These are phyloP conservation scores for Neomicropteryx cornuta DNA, from an alignment of 1,140 invertebrate species.

Conservation along the genomic window DNA sequence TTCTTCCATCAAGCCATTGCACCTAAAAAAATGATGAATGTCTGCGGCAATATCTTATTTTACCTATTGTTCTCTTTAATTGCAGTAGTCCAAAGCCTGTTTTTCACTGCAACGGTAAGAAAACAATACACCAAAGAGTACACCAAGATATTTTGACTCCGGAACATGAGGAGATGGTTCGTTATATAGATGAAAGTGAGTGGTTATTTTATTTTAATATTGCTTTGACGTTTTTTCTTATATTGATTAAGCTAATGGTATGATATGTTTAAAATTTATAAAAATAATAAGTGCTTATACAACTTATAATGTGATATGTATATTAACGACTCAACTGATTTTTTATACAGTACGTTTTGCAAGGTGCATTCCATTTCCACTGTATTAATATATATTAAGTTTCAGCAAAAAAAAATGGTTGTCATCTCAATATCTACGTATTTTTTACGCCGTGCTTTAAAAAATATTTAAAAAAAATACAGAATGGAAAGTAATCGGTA, in stretches of 20 bases:
- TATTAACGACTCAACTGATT: not conserved
- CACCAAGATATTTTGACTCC: constrained; percentile 55
- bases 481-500: too few species aligned
- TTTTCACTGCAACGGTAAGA: constrained; percentile 60
- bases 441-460: too few species aligned
- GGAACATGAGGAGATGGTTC: constrained; percentile 63
- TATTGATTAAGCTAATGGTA: not conserved
- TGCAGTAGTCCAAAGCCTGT: constrained; percentile 56
- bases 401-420: too few species aligned
- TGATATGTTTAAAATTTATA: not conserved
- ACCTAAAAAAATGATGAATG: not conserved
- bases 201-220: constrained; percentile 12
- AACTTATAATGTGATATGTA: not conserved
- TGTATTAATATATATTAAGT: too few species aligned
- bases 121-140: constrained; percentile 46
- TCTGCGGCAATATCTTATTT: not conserved
- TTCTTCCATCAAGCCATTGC: too few species aligned
- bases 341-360: not conserved
- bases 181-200: constrained; percentile 62
- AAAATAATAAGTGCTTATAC: not conserved
- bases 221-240: constrained; percentile 4
- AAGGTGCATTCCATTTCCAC: not conserved
- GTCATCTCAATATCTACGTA: too few species aligned
- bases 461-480: too few species aligned
- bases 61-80: constrained; percentile 15